Evolutionary conservation across 2,797 vertebrate genomes (phyloP).

Genomic region (Lutjanus argentimaculatus): DNA sequence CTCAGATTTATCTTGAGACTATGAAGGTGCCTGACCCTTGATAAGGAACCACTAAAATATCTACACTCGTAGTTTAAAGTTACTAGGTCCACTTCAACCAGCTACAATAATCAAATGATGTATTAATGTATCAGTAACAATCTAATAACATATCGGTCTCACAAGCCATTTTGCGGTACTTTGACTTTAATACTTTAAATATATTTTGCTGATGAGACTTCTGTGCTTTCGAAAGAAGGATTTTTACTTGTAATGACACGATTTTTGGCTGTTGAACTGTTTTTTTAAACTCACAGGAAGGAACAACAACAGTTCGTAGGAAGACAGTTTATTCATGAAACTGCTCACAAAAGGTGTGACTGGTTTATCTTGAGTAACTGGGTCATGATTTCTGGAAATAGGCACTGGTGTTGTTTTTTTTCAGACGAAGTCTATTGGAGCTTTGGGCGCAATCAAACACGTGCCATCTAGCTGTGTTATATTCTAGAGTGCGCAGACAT

Average conservation of each 20-base stretch:
- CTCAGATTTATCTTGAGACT: neutral
- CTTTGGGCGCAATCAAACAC: too few relatives aligned
- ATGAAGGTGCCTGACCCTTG: too few relatives aligned
- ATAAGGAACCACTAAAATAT: neutral
- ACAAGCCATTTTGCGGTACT: neutral
- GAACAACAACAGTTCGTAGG: neutral
- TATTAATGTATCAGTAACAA: neutral
- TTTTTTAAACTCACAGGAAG: neutral
- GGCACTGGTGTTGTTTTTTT: too few relatives aligned
- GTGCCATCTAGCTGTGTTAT: too few relatives aligned
- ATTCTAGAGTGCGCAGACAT: too few relatives aligned
- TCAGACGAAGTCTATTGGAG: too few relatives aligned
- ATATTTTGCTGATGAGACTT: neutral
- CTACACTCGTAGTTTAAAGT: neutral
- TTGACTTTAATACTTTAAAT: neutral
- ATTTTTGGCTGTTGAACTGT: neutral
- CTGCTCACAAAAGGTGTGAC: too few relatives aligned
- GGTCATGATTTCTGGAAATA: too few relatives aligned
- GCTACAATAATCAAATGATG: neutral
- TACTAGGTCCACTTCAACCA: neutral
- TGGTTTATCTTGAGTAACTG: too few relatives aligned
- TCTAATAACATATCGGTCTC: neutral
- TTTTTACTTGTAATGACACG: neutral
- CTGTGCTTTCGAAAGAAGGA: neutral
- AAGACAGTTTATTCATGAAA: neutral